Evolutionary conservation across 2,797 vertebrate genomes (phyloP), one percentile per base, ranked within the genome.

Genomic region (Manis javanica): DNA sequence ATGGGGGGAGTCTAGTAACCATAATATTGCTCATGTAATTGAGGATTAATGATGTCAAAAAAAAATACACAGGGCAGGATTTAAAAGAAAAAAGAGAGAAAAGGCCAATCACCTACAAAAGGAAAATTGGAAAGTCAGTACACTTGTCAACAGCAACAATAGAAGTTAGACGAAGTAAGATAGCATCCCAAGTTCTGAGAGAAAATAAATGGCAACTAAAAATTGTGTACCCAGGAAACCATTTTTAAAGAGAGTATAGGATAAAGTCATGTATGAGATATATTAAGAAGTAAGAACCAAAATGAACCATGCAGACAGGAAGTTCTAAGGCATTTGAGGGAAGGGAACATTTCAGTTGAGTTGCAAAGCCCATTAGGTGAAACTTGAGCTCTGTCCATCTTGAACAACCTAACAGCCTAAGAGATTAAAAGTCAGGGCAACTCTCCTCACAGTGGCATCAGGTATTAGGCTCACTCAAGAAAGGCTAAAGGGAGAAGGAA

Each of bases 61-160:
- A 51, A 84, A 21, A 87, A 53, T 57, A 84, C n/a, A 59, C 19
- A 72, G 55, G 61, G 79, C 77, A 79, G 3, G 6, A 13, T 83
- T 95, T 69, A 42, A 63, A 84, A 88, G 37, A 87, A 95, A 63
- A 15, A 19, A 91, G 72, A 93, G 24, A 29, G 46, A 16, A 86
- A 72, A 78, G 55, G 66, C 57, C 49, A 19, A 79, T 49, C 19
- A 79, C n/a, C 1, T 46, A 19, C 16, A 53, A 75, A 90, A 55
- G 34, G 23, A 34, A 69, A 92, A 49, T 11, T 26, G 61, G 77
- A 75, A 82, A 23, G 34, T 24, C 11, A 24, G 34, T 5, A 42
- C 46, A 14, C 31, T 81, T 59, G 34, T 61, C 55, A 72, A 23
- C 42, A 59, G 24, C 8, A 16, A 4, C 24, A 46, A 18, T 0